These are phyloP conservation scores for Amblyjoppa proteus DNA, from an alignment of 2,888 invertebrate genomes.

Conservation along the genomic window DNA sequence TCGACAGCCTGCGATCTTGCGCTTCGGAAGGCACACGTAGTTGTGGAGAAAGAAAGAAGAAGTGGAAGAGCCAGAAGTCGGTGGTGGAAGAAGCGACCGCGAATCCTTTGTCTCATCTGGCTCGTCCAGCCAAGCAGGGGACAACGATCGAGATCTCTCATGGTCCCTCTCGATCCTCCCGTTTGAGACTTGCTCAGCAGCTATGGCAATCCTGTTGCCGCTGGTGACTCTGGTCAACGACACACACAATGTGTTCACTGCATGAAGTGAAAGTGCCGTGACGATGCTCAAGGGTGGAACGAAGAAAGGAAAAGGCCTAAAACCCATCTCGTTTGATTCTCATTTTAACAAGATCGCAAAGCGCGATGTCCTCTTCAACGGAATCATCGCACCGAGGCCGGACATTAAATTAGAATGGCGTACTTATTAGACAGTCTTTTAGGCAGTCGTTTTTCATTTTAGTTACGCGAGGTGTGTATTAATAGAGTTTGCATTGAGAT, in stretches of 20 bases:
- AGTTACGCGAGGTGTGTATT: constrained; percentile 16
- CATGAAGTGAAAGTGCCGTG: constrained; percentile 41
- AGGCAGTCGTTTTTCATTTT: constrained; percentile 18
- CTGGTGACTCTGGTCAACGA: constrained; percentile 39
- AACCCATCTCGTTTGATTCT: background rate
- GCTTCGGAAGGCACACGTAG: constrained; percentile 40
- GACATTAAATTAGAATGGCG: background rate
- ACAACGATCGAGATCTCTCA: constrained; percentile 46
- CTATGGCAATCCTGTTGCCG: constrained; percentile 20
- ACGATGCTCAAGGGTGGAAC: constrained; percentile 9
- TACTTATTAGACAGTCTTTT: background rate
- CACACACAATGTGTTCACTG: constrained; percentile 23
- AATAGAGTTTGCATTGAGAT: constrained; percentile 46
- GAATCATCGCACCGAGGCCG: background rate
- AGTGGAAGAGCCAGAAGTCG: constrained; percentile 37
- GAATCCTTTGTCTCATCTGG: constrained; percentile 67
- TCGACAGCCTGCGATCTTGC: constrained; percentile 58
- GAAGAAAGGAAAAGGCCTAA: background rate
- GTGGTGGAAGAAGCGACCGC: constrained; percentile 44
- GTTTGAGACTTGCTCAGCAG: background rate
- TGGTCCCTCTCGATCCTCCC: constrained; percentile 5
- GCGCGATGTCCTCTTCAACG: background rate
- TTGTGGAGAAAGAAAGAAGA: constrained; percentile 45
- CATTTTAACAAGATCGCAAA: background rate
- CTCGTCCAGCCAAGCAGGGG: constrained; percentile 36